Evolutionary conservation across 2,797 vertebrate species (phyloP).

Genomic region (Jordanella pulchra): DNA sequence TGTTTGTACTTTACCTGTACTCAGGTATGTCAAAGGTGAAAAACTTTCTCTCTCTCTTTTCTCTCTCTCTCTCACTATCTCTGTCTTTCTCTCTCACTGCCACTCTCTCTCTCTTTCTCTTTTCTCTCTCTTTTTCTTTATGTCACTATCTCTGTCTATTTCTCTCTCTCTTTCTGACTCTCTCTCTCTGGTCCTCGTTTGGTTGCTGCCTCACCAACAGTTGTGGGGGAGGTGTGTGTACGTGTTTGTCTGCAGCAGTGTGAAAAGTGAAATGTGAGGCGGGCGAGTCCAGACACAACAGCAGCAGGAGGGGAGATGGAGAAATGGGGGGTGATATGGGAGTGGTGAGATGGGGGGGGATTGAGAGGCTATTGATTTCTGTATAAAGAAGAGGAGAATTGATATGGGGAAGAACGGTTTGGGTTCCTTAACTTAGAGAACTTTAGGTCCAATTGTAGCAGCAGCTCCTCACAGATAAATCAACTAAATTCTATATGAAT

Average conservation of each 20-base stretch:
- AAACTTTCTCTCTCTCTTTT: too few relatives aligned
- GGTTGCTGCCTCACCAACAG: slow-evolving; percentile 54
- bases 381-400: slow-evolving; percentile 79
- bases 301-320: slow-evolving; percentile 37
- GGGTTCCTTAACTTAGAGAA: slow-evolving; percentile 61
- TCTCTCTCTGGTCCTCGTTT: too few relatives aligned
- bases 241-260: slow-evolving; percentile 21
- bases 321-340: slow-evolving; percentile 17
- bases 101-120: too few relatives aligned
- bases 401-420: slow-evolving; percentile 60
- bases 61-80: too few relatives aligned
- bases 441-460: neutral
- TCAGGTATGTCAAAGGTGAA: too few relatives aligned
- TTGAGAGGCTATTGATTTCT: slow-evolving; percentile 82
- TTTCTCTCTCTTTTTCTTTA: too few relatives aligned
- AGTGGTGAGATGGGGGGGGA: slow-evolving; percentile 41
- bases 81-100: too few relatives aligned
- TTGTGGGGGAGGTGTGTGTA: slow-evolving; percentile 49
- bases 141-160: too few relatives aligned
- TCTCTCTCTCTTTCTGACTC: too few relatives aligned
- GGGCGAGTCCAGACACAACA: slow-evolving; percentile 68
- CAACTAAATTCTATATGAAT: neutral
- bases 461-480: neutral
- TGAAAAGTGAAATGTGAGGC: slow-evolving; percentile 60
- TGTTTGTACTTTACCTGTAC: too few relatives aligned